These are phyloP conservation scores for Itoplectis maculator DNA, from an alignment of 2,888 invertebrate species.

Conservation along the genomic window DNA sequence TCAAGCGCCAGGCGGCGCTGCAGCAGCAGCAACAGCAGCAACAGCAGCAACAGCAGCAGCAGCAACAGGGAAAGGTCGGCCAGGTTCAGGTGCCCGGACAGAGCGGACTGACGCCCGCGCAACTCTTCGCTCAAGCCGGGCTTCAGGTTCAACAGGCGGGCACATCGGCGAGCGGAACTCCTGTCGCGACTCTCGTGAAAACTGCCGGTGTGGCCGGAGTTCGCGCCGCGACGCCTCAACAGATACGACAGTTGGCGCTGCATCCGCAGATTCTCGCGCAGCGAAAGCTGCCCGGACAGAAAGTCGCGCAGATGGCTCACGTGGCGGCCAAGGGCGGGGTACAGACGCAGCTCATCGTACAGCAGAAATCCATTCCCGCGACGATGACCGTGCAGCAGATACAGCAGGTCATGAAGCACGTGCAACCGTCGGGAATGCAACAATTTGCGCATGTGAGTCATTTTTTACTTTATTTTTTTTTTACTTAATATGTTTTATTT, in stretches of 20 bases:
- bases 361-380: constrained; percentile 87
- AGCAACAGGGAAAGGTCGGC: constrained; percentile 83
- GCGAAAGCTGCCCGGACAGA: constrained; percentile 87
- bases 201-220: constrained; percentile 85
- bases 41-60: no score
- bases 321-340: constrained; percentile 85
- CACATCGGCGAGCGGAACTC: constrained; percentile 84
- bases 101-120: constrained; percentile 84
- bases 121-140: constrained; percentile 87
- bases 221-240: constrained; percentile 87
- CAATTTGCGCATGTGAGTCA: constrained; percentile 82
- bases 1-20: constrained; percentile 86
- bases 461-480: constrained; percentile 4
- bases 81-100: constrained; percentile 82
- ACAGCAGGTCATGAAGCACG: constrained; percentile 90
- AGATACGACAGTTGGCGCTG: constrained; percentile 88
- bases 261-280: constrained; percentile 87
- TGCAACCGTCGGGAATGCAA: constrained; percentile 84
- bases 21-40: no score
- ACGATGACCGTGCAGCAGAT: constrained; percentile 91
- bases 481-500: neutral
- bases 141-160: constrained; percentile 86
- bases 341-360: constrained; percentile 90
- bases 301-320: constrained; percentile 88
- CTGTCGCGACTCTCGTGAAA: constrained; percentile 88